Evolutionary conservation across 2,797 vertebrate species (phyloP).

Genomic region (Salarias fasciatus): DNA sequence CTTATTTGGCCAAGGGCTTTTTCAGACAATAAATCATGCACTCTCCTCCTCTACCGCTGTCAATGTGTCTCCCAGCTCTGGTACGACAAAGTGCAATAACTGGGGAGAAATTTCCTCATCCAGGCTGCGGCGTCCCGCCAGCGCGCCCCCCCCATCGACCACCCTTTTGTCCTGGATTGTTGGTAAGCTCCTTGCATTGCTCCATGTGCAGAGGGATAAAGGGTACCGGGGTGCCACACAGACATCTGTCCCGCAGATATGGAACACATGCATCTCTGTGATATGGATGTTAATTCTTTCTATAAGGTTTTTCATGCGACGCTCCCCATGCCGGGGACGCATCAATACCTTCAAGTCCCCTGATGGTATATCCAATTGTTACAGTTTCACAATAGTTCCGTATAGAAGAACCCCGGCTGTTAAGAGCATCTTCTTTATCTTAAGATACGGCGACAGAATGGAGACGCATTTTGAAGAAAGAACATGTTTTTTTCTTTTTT

Average conservation of each 20-base stretch:
- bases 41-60: slow-evolving; percentile 44
- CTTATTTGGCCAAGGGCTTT: slow-evolving; percentile 39
- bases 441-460: no score
- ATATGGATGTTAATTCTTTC: slow-evolving; percentile 70
- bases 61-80: slow-evolving; percentile 52
- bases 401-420: background rate
- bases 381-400: slow-evolving; percentile 18
- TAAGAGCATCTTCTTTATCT: no score
- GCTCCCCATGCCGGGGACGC: slow-evolving; percentile 6
- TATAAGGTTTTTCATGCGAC: slow-evolving; percentile 36
- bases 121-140: slow-evolving; percentile 26
- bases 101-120: slow-evolving; percentile 57
- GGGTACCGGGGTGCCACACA: slow-evolving; percentile 32
- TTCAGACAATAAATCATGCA: slow-evolving; percentile 46
- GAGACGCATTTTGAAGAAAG: no score
- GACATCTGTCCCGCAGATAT: slow-evolving; percentile 70
- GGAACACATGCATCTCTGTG: slow-evolving; percentile 51
- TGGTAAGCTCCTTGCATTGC: slow-evolving; percentile 68
- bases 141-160: slow-evolving; percentile 6
- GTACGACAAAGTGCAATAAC: slow-evolving; percentile 63
- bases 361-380: slow-evolving; percentile 27
- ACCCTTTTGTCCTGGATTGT: slow-evolving; percentile 70
- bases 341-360: slow-evolving; percentile 33
- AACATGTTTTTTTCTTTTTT: no score
- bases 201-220: slow-evolving; percentile 51